Evolutionary conservation across 2,113 vertebrate genomes (phyloP).

Genomic region (Siphamia tubifer): DNA sequence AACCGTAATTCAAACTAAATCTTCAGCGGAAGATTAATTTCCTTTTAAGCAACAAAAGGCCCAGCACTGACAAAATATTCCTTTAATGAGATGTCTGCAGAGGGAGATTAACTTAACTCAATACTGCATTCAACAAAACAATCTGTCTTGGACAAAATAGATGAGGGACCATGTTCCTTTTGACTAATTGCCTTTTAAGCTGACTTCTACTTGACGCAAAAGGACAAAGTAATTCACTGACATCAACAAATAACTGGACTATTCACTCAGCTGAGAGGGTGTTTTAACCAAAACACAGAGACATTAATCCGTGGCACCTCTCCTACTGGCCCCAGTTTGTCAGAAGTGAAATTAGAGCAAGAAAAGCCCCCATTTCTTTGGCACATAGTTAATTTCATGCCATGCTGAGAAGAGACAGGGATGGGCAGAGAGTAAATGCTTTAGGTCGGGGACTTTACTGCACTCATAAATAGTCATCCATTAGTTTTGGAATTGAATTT

Average conservation of each 20-base stretch:
- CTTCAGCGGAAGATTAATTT: neutral
- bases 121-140: constrained; percentile 15
- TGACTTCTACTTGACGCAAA: constrained; percentile 19
- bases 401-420: constrained; percentile 40
- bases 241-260: constrained; percentile 46
- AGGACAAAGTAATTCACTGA: constrained; percentile 42
- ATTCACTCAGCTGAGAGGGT: constrained; percentile 22
- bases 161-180: neutral
- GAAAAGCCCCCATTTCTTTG: constrained; percentile 20
- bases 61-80: neutral
- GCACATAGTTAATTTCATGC: constrained; percentile 48
- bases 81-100: constrained; percentile 5
- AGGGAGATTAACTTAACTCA: constrained; percentile 9
- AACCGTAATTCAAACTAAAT: neutral
- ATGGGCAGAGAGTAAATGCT: constrained; percentile 34
- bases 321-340: constrained; percentile 54
- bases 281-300: constrained; percentile 35
- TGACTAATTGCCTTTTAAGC: constrained; percentile 52
- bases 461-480: constrained; percentile 56
- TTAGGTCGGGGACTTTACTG: constrained; percentile 40
- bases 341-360: constrained; percentile 34
- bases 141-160: neutral
- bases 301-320: constrained; percentile 47
- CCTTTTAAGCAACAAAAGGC: constrained; percentile 4
- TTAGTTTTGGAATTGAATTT: constrained; percentile 40